Base-by-base conservation (phyloP, 1,140 invertebrate species). In the Orius insidiosus region DNA sequence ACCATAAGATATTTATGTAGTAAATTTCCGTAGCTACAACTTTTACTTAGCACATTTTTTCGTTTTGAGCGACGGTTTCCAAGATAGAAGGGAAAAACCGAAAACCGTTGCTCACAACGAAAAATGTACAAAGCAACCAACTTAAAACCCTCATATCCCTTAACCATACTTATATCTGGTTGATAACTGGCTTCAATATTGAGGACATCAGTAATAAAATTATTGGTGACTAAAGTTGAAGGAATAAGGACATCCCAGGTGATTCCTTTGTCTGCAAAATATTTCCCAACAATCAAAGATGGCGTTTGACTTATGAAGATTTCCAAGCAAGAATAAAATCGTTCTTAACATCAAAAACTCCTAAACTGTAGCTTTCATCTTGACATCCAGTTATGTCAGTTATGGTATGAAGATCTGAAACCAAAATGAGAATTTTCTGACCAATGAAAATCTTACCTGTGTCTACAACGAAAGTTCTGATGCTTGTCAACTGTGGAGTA, bases 401-500 rank as follows among this genome's bases (percentile, higher is more conserved):
- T 41, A 75, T 63, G 13, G 48, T 57, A 8, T 63, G 61, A 36
- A 53, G 58, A 30, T 68, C 69, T 71, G 54, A 30, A 60, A 54
- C 47, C 9, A 37, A 4, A 5, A 4, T 13, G 14, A 37, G n/a
- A 4, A 37, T 37, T 9, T 37, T 11, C 9, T 37, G 16, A 44
- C 5, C 2, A 5, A 31, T 6, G 6, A 10, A 13, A 6, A 15
- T 15, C 15, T 30, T 8, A 79, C 76, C 70, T 9, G 72, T 61
- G 60, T 80, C 61, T 15, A 79, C 57, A 11, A 75, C 57, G 54
- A 77, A 80, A 7, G 67, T 68, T 51, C 68, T 68, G 1, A 71
- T 60, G 52, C 67, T 68, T 51, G 66, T 70, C 53, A 68, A 64
- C 58, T 80, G 80, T 15, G 68, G 63, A 1, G 76, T 77, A 36